Percentiles rank a stretch among this genome's conserved stretches.
Evolutionary conservation across 1,140 invertebrate genomes (phyloP).

Genomic region (Heliconius nattereri): DNA sequence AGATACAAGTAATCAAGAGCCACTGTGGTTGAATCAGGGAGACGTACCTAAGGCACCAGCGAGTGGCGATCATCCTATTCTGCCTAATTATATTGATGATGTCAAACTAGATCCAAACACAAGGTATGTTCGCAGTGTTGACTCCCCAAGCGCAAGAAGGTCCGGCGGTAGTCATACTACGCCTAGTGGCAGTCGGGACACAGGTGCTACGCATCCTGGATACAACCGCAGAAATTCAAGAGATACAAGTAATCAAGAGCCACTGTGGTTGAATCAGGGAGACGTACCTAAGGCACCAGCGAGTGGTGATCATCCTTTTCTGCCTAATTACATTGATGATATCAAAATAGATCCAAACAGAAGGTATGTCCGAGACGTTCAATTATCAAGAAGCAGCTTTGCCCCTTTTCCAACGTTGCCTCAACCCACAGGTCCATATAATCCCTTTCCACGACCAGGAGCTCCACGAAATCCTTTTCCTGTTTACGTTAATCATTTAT

Average conservation of each 20-base stretch:
- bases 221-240: slow-evolving; percentile 44
- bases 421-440: not conserved
- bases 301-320: slow-evolving; percentile 50
- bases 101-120: slow-evolving; percentile 52
- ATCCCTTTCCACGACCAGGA: slow-evolving; percentile 16
- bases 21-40: slow-evolving; percentile 57
- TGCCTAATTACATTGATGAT: slow-evolving; percentile 55
- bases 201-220: slow-evolving; percentile 52
- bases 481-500: slow-evolving; percentile 32
- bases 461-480: slow-evolving; percentile 22
- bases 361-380: slow-evolving; percentile 47
- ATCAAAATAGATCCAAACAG: slow-evolving; percentile 52
- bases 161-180: slow-evolving; percentile 48
- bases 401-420: slow-evolving; percentile 16
- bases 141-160: slow-evolving; percentile 54
- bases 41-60: slow-evolving; percentile 49
- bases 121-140: slow-evolving; percentile 48
- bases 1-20: slow-evolving; percentile 39
- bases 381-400: slow-evolving; percentile 46
- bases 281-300: slow-evolving; percentile 49
- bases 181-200: slow-evolving; percentile 46
- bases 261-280: slow-evolving; percentile 56
- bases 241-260: slow-evolving; percentile 39
- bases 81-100: slow-evolving; percentile 56
- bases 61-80: slow-evolving; percentile 50